Evolutionary conservation across 2,797 vertebrate species (phyloP), one percentile per base, ranked within the genome.

Genomic region (Gadopsis bispinosus): DNA sequence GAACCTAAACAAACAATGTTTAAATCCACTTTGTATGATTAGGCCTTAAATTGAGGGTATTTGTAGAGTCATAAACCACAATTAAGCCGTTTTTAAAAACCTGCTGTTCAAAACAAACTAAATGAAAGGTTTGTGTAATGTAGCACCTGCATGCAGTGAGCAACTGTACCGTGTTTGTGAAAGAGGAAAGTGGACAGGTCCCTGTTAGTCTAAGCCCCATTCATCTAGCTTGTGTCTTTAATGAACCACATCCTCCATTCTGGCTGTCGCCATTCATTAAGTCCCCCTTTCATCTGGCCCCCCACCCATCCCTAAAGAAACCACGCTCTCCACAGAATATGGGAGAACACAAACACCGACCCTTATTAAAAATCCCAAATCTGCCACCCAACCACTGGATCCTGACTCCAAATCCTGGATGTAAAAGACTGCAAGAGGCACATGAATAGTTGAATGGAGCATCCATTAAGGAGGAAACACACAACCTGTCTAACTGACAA

Each of bases 191-290:
- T 82, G 79, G 80, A 88, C 91, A 93, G 91, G 80, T 90, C 83
- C 77, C 74, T 90, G 90, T 92, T 91, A 91, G 91, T 92, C 83
- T 91, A 88, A 91, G 88, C 90, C 92, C 90, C 78, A 91, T 94
- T 95, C 92, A 94, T 89, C 77, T 72, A 87, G 87, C 93, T 93
- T 93, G 93, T 93, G 93, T 94, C 89, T 93, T 90, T 95, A 95
- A 95, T 93, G 93, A 95, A 95, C 93, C 94, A 94, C 95, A 95
- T 94, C 94, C 93, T 95, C 93, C 75, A 88, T 89, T 93, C 84
- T 83, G 91, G 81, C 91, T 88, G 94, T 95, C 93, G 69, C 90
- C 89, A 91, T 94, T 95, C 93, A 95, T 96, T 95, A 95, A 89
- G 85, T 68, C 67, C 75, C 45, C 80, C 94, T 95, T 95, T 95